Percentiles rank a stretch among this genome's conserved stretches.
Conservation (phyloP, 2,797 vertebrate genomes). For the Sphenodon punctatus region DNA sequence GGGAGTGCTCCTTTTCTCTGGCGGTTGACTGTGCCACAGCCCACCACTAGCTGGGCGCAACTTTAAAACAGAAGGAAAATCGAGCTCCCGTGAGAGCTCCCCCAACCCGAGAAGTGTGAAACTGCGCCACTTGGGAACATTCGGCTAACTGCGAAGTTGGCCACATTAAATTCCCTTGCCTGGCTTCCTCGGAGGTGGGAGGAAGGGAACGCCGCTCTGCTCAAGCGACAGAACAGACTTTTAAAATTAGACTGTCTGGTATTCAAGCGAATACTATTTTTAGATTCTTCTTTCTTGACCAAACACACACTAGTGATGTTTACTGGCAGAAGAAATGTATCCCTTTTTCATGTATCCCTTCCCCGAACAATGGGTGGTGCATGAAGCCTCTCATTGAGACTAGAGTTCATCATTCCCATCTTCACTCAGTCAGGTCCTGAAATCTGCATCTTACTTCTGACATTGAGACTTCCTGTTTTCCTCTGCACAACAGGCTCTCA, state of each 20-base stretch:
- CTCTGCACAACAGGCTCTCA: neutral
- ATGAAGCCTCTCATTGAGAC: neutral
- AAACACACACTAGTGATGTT: neutral
- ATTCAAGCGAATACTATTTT: neutral
- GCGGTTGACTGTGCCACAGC: too few species aligned
- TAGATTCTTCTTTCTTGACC: neutral
- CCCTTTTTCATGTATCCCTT: neutral
- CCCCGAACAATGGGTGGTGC: neutral
- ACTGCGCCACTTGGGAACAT: too few species aligned
- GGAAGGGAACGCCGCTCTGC: too few species aligned
- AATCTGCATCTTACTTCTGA: neutral
- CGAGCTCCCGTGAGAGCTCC: too few species aligned
- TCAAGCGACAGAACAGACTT: too few species aligned
- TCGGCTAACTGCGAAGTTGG: too few species aligned
- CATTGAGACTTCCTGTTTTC: neutral
- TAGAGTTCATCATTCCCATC: neutral
- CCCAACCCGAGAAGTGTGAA: too few species aligned
- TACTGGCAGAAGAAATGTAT: neutral
- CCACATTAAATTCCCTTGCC: too few species aligned
- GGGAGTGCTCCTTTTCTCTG: too few species aligned
- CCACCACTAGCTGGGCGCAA: too few species aligned
- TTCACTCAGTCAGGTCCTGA: neutral
- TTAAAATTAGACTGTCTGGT: neutral
- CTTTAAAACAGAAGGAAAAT: too few species aligned
- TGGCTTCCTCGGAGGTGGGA: too few species aligned